Base-by-base conservation (phyloP, 2,888 invertebrate species). In the Crematogaster levior region DNA sequence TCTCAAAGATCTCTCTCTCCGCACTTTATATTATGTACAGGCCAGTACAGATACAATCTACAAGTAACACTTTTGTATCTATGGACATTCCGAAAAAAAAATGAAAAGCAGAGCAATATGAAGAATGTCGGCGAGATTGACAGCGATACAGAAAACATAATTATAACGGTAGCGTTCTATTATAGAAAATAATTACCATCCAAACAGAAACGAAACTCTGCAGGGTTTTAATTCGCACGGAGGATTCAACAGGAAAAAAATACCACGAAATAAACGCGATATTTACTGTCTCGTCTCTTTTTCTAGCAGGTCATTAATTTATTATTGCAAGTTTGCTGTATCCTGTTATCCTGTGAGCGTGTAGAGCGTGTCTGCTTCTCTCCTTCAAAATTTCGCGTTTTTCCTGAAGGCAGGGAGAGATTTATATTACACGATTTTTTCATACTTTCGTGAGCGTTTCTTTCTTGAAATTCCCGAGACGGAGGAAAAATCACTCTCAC, bases 41-140 rank as follows among this genome's bases (percentile, higher is more conserved):
- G n/a, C n/a, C n/a, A n/a, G n/a, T n/a, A n/a, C 24, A 75, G 18
- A 40, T 77, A 30, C 40, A 53, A 68, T 77, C 24, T 58, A 77
- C 10, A 68, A 68, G 24, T 70, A 79, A 79, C 51, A n/a, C 46
- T 65, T 65, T 53, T 65, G 43, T 65, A 79, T 34, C 30, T 40
- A 56, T 12, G 7, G 24, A 58, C 24, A 18, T 53, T 56, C 15
- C 68, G 24, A 56, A 58, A 46, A 56, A 46, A 56, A 46, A 24
- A 43, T n/a, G 56, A 68, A 70, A 70, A 30, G 9, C 30, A 56
- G 70, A 68, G 56, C 18, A 30, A 21, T 24, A 58, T 24, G 43
- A 43, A 68, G 30, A 79, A 68, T 43, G 43, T 46, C 77, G 30
- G 18, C 27, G 30, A 56, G 65, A 51, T 51, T 56, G 51, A 77